Evolutionary conservation across 1,140 invertebrate genomes (phyloP).

Genomic region (Micrasema longulum): DNA sequence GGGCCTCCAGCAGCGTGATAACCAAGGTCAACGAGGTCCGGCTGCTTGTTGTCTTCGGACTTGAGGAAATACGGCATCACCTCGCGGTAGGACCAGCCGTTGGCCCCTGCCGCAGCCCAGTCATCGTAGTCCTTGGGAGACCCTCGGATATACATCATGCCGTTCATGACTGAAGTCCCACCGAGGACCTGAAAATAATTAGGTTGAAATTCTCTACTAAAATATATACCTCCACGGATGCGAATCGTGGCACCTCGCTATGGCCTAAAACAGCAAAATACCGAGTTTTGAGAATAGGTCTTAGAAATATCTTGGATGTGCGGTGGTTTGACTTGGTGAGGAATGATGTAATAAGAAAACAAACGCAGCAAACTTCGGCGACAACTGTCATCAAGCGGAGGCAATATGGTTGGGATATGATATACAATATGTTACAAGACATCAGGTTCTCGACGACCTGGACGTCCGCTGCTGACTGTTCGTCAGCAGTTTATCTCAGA

Average conservation of each 20-base stretch:
- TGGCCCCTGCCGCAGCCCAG: slow-evolving; percentile 88
- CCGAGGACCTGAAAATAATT: slow-evolving; percentile 76
- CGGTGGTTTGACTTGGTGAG: too few species aligned
- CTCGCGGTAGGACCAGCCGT: slow-evolving; percentile 91
- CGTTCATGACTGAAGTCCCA: slow-evolving; percentile 94
- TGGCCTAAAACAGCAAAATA: too few species aligned
- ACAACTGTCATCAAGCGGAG: too few species aligned
- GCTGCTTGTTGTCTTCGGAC: slow-evolving; percentile 85
- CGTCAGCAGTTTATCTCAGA: too few species aligned
- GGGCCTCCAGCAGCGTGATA: slow-evolving; percentile 84
- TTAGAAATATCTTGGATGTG: too few species aligned
- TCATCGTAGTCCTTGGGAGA: slow-evolving; percentile 90
- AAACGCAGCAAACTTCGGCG: too few species aligned
- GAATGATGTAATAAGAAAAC: too few species aligned
- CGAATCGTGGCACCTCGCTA: too few species aligned
- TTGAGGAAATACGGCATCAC: slow-evolving; percentile 90
- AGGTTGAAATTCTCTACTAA: background rate
- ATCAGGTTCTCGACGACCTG: too few species aligned
- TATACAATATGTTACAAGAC: background rate
- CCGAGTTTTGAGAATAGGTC: too few species aligned
- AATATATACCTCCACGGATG: background rate
- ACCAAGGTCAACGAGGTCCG: slow-evolving; percentile 71
- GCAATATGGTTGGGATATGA: background rate
- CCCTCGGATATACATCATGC: slow-evolving; percentile 97
- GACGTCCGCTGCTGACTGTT: too few species aligned